A percentile compares a stretch with the other conserved stretches of the same genome.
Evolutionary conservation across 2,888 invertebrate species (phyloP).

Genomic region (Allophyes oxyacanthae): DNA sequence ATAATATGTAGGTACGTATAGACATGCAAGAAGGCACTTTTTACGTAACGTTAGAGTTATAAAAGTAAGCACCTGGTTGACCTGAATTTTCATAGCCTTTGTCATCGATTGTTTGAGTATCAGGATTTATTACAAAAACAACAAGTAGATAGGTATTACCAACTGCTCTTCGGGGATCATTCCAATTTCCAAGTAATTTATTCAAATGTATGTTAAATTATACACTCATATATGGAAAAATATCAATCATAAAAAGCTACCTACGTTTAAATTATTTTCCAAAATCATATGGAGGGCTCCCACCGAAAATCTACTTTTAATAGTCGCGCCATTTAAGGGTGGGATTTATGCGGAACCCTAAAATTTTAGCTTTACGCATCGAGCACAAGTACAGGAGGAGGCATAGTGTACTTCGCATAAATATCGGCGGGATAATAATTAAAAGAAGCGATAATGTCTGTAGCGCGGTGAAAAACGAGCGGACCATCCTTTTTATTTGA

Average conservation of each 20-base stretch:
- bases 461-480: conserved; percentile 86
- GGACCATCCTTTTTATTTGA: conserved; percentile 89
- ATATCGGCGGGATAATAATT: conserved; percentile 89
- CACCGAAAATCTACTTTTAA: conserved; percentile 49
- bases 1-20: conserved; percentile 58
- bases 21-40: conserved; percentile 61
- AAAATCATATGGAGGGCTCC: conserved; percentile 46
- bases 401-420: conserved; percentile 74
- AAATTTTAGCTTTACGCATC: conserved; percentile 51
- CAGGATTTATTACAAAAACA: conserved; percentile 19
- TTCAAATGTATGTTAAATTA: conserved; percentile 45
- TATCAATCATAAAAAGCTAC: conserved; percentile 47
- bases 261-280: conserved; percentile 47
- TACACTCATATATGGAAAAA: conserved; percentile 43
- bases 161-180: too few relatives aligned
- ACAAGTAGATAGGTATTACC: too few relatives aligned
- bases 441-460: conserved; percentile 89
- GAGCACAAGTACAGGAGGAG: conserved; percentile 57
- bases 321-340: conserved; percentile 51
- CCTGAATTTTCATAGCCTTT: not conserved
- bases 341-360: conserved; percentile 48
- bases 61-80: not conserved
- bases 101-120: conserved; percentile 16
- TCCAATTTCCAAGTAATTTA: conserved; percentile 22
- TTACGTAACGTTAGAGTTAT: conserved; percentile 17